Evolutionary conservation across 1,140 invertebrate genomes (phyloP).

Genomic region (Nebria ingens): DNA sequence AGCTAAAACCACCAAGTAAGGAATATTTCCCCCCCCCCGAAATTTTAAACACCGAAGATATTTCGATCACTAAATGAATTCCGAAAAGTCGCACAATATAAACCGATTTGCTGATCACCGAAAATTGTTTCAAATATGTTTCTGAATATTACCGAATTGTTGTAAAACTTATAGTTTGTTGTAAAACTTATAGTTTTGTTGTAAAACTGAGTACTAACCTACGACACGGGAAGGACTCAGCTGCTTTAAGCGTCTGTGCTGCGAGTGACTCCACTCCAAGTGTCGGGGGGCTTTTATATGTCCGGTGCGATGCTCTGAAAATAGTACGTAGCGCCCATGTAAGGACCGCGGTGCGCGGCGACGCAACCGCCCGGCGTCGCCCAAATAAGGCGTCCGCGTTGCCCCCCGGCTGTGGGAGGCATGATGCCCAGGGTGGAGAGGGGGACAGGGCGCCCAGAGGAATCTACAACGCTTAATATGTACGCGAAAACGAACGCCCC

Average conservation of each 20-base stretch:
- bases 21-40: background rate
- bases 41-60: background rate
- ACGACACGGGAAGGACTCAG: slow-evolving; percentile 10
- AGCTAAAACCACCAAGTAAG: too few species aligned
- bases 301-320: slow-evolving; percentile 15
- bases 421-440: slow-evolving; percentile 15
- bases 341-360: slow-evolving; percentile 22
- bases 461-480: background rate
- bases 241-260: slow-evolving; percentile 10
- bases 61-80: background rate
- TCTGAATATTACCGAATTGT: background rate
- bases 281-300: background rate
- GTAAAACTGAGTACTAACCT: slow-evolving; percentile 1
- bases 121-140: background rate
- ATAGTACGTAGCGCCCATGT: slow-evolving; percentile 26
- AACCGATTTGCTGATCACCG: background rate
- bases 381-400: slow-evolving; percentile 25
- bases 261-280: slow-evolving; percentile 6
- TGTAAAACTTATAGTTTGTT: background rate
- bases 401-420: slow-evolving; percentile 19
- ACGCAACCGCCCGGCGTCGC: slow-evolving; percentile 24
- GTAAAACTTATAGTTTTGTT: background rate
- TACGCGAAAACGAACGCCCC: too few species aligned
- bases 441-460: background rate
- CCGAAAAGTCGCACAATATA: background rate